Base-by-base conservation (phyloP, 1,140 invertebrate species). In the Pseudomyrmex pallidus region DNA sequence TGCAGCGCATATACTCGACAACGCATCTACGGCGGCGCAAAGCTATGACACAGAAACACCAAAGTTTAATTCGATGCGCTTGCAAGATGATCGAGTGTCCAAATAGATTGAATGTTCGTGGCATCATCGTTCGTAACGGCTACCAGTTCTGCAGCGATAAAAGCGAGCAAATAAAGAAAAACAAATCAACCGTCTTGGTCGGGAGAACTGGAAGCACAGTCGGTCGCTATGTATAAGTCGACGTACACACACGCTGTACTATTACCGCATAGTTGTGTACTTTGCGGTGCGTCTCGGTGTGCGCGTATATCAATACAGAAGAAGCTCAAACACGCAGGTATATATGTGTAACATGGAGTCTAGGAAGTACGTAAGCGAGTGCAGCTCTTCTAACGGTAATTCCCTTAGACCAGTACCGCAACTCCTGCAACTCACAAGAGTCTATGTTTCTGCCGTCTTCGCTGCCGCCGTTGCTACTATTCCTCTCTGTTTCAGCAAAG, bases 331-430 rank as follows among this genome's bases (percentile, higher is more conserved):
- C 50, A 13, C 70, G 56, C 61, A 77, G n/a, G 74, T 80, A 68
- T 80, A 54, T 85, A 83, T 85, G 86, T 88, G 66, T 77, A 82
- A 84, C 84, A 89, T 74, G 74, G 88, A 91, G 89, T 87, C 91
- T 91, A 92, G 90, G 91, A 92, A 91, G 88, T 87, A 87, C 90
- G 90, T 88, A 90, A 90, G 91, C 91, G 90, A 92, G 91, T 92
- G 92, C 90, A 92, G 87, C 92, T 93, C 91, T 91, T 88, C 87
- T 93, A 94, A 94, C 92, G 92, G 93, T 94, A 94, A 93, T 93
- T 92, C 87, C 90, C 92, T 92, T 92, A 91, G 92, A 92, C 91
- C 90, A 91, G 92, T 94, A 94, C 93, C 93, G 93, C 92, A 93
- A 93, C 88, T 90, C 86, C 87, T 87, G 87, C 77, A 84, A 59